These are phyloP conservation scores for Danio kyathit DNA, from an alignment of 2,797 vertebrate genomes.

Conservation along the genomic window DNA sequence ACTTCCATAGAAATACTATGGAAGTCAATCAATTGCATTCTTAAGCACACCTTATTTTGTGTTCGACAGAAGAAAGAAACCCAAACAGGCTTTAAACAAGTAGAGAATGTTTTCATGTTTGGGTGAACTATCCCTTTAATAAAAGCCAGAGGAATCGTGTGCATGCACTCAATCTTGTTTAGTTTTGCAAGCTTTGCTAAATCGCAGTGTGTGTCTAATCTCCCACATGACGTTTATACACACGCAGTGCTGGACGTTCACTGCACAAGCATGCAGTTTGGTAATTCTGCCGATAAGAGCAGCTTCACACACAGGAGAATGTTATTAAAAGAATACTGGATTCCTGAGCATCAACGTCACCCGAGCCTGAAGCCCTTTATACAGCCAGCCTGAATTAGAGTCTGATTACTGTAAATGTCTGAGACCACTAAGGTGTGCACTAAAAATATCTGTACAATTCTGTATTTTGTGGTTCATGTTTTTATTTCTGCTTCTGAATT, in stretches of 20 bases:
- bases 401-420: neutral
- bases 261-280: neutral
- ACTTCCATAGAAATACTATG: too few relatives aligned
- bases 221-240: neutral
- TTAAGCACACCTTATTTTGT: too few relatives aligned
- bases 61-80: too few relatives aligned
- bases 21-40: too few relatives aligned
- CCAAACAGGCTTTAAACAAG: too few relatives aligned
- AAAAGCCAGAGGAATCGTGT: neutral
- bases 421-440: neutral
- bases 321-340: slow-evolving; percentile 1
- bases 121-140: neutral
- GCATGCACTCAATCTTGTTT: neutral
- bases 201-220: neutral
- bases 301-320: slow-evolving; percentile 7
- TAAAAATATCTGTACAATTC: too few relatives aligned
- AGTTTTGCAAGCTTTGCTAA: neutral
- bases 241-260: neutral
- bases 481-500: too few relatives aligned
- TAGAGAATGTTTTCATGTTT: neutral
- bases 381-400: neutral
- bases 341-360: neutral
- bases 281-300: neutral
- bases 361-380: neutral
- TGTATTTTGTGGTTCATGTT: too few relatives aligned